Conservation (phyloP, 64 coral and sea anemone genomes). For the Anthopleura sola region DNA sequence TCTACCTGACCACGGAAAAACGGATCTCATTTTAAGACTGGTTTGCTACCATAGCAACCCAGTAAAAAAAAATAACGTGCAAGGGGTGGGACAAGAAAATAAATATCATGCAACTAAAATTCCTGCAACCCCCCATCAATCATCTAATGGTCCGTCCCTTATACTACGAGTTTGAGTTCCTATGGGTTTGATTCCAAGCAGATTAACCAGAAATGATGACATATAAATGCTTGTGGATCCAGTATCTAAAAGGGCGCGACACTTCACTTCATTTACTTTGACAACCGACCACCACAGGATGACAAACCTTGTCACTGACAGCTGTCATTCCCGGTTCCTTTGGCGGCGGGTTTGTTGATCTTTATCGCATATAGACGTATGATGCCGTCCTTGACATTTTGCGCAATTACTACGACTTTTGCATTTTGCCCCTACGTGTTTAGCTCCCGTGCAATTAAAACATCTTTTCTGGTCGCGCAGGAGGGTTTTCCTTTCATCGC, state of each 20-base stretch:
- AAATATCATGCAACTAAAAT: too few relatives aligned
- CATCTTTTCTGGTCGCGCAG: conserved; percentile 30
- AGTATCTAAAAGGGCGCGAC: conserved; percentile 16
- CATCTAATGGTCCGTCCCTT: too few relatives aligned
- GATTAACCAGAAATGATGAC: conserved; percentile 6
- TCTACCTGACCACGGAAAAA: too few relatives aligned
- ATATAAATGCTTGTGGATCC: not conserved
- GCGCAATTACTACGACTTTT: conserved; percentile 34
- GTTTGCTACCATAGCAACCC: too few relatives aligned
- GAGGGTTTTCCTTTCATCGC: conserved; percentile 11
- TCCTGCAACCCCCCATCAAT: too few relatives aligned
- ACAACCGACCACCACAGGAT: conserved; percentile 37
- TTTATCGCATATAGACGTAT: conserved; percentile 40
- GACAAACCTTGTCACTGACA: conserved; percentile 27
- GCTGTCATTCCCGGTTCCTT: conserved; percentile 25
- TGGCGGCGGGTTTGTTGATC: not conserved
- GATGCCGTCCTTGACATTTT: conserved; percentile 36
- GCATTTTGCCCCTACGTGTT: conserved; percentile 27
- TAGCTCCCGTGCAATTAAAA: conserved; percentile 46
- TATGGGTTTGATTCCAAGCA: conserved; percentile 14
- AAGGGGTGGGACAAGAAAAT: too few relatives aligned
- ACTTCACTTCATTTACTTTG: conserved; percentile 43
- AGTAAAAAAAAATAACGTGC: too few relatives aligned
- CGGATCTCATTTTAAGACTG: too few relatives aligned
- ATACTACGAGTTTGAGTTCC: conserved; percentile 12